A percentile compares a stretch with the other conserved stretches of the same genome.
Evolutionary conservation across 2,888 invertebrate species (phyloP).

Genomic region (Ormia ochracea): DNA sequence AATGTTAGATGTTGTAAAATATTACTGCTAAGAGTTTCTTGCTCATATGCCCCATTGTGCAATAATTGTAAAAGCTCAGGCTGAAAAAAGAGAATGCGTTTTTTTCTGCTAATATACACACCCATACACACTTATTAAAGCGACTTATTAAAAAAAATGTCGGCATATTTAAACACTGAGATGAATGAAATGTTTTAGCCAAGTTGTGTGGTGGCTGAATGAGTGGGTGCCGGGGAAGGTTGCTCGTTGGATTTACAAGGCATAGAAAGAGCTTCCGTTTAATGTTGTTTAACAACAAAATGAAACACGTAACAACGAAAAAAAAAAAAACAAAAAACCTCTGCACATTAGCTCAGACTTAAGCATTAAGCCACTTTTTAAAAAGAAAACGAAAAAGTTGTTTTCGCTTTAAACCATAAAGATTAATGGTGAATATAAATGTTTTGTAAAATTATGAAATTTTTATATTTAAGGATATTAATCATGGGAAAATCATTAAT

Average conservation of each 20-base stretch:
- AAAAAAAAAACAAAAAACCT: too few relatives aligned
- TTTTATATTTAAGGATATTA: conserved; percentile 1
- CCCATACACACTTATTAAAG: neutral
- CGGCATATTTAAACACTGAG: conserved; percentile 12
- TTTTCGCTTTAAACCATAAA: neutral
- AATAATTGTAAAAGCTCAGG: neutral
- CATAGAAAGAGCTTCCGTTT: conserved; percentile 54
- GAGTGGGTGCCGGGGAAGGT: conserved; percentile 30
- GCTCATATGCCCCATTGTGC: neutral
- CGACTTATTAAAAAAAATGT: neutral
- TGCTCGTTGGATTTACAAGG: conserved; percentile 11
- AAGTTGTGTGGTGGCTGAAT: neutral
- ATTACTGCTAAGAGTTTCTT: neutral
- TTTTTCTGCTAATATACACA: neutral
- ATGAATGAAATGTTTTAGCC: conserved; percentile 34
- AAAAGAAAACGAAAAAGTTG: neutral
- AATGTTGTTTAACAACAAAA: conserved; percentile 26
- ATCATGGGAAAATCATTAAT: neutral
- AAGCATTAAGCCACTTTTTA: conserved; percentile 5
- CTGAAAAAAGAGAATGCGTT: neutral
- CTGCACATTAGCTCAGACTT: neutral
- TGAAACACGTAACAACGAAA: neutral
- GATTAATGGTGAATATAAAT: neutral
- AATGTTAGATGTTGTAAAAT: neutral
- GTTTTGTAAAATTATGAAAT: neutral